Evolutionary conservation across 2,113 vertebrate species (phyloP).

Genomic region (Sigmodon hispidus): DNA sequence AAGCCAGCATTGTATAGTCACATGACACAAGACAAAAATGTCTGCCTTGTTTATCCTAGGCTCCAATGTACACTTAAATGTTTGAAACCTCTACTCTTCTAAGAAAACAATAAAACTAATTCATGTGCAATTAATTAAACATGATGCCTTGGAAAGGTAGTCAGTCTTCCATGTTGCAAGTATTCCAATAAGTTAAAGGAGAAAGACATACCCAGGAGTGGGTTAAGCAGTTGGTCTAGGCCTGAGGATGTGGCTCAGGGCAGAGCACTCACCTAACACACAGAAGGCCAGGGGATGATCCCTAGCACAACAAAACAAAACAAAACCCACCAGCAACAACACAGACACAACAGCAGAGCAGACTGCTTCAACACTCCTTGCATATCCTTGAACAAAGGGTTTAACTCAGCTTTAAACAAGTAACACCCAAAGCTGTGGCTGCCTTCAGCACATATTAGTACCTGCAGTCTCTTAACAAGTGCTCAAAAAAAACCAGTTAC

Average conservation of each 20-base stretch:
- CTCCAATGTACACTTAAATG: neutral
- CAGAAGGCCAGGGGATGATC: neutral
- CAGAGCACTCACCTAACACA: neutral
- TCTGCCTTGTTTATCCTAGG: neutral
- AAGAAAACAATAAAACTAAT: constrained; percentile 11
- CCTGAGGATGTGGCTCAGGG: neutral
- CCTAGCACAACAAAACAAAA: neutral
- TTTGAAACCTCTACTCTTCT: constrained; percentile 41
- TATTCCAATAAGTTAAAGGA: neutral
- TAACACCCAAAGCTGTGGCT: neutral
- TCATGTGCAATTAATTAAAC: constrained; percentile 10
- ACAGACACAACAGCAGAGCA: neutral
- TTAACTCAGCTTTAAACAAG: neutral
- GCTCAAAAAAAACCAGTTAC: neutral
- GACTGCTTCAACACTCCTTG: neutral
- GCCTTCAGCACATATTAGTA: constrained; percentile 7
- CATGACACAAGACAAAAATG: neutral
- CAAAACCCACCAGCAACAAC: neutral
- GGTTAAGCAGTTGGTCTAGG: neutral
- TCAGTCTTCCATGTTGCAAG: neutral
- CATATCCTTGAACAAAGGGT: neutral
- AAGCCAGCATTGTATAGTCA: neutral
- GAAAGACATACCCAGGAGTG: neutral
- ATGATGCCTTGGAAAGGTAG: neutral
- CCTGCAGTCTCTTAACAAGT: neutral